Conservation (phyloP, 2,113 vertebrate genomes). For the Pogona vitticeps region DNA sequence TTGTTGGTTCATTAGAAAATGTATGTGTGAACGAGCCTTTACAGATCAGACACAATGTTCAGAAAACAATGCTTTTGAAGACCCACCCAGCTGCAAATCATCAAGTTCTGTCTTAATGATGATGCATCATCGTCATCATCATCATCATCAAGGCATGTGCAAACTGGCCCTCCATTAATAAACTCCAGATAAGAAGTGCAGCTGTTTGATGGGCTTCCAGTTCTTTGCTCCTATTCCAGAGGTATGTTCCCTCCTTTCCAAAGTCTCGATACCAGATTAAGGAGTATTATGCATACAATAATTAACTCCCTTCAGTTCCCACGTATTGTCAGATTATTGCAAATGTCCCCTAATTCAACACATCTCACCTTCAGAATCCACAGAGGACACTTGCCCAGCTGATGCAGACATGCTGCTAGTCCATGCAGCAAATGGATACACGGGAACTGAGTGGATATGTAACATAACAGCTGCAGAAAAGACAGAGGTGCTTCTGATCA, state of each 20-base stretch:
- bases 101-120: neutral
- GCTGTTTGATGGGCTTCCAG: neutral
- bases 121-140: too few relatives aligned
- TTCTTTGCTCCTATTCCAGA: neutral
- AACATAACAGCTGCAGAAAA: too few relatives aligned
- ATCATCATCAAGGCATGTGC: neutral
- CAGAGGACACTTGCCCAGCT: neutral
- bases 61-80: too few relatives aligned
- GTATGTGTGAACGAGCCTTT: neutral
- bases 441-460: neutral
- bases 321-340: neutral
- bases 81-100: neutral
- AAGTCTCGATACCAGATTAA: neutral
- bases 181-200: neutral
- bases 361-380: neutral
- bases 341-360: neutral
- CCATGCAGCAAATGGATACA: neutral
- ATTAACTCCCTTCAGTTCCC: neutral
- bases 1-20: neutral
- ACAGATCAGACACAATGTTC: neutral
- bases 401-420: neutral
- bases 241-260: neutral
- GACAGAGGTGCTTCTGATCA: too few relatives aligned
- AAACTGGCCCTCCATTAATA: neutral
- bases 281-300: neutral